Evolutionary conservation across 2,113 vertebrate species (phyloP).

Genomic region (Cottus gobio): DNA sequence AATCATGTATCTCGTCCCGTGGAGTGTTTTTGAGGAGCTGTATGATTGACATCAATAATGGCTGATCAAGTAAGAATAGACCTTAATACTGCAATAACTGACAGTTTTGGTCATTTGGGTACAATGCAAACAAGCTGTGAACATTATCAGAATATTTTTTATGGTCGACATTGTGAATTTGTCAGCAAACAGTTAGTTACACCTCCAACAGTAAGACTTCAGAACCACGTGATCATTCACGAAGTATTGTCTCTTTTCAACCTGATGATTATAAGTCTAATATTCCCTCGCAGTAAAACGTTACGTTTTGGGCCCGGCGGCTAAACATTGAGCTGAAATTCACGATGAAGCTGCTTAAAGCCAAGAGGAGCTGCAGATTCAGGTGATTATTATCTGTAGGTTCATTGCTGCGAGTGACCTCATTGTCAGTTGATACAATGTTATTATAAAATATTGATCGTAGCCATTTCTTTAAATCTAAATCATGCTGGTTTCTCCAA

Average conservation of each 20-base stretch:
- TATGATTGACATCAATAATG: not conserved
- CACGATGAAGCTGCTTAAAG: not conserved
- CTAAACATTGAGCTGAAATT: not conserved
- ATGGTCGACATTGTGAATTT: not conserved
- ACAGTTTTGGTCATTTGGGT: not conserved
- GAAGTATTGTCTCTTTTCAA: not conserved
- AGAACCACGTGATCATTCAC: not conserved
- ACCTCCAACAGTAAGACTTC: not conserved
- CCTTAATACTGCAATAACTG: not conserved
- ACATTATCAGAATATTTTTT: not conserved
- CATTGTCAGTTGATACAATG: not conserved
- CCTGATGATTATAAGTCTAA: not conserved
- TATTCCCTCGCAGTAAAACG: not conserved
- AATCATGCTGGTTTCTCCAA: not conserved
- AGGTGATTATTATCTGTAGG: not conserved
- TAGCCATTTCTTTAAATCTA: not conserved
- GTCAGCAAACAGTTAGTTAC: not conserved
- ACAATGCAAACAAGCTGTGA: not conserved
- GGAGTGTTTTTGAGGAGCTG: conserved; percentile 8
- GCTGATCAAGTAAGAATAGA: not conserved
- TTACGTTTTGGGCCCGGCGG: not conserved
- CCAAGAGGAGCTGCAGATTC: not conserved
- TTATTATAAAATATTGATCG: not conserved
- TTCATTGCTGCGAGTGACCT: too few relatives aligned
- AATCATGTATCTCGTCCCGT: not conserved